Percentiles rank a stretch among this genome's conserved stretches.
These are phyloP conservation scores for Xestobium rufovillosum DNA, from an alignment of 2,888 invertebrate species.

Conservation along the genomic window DNA sequence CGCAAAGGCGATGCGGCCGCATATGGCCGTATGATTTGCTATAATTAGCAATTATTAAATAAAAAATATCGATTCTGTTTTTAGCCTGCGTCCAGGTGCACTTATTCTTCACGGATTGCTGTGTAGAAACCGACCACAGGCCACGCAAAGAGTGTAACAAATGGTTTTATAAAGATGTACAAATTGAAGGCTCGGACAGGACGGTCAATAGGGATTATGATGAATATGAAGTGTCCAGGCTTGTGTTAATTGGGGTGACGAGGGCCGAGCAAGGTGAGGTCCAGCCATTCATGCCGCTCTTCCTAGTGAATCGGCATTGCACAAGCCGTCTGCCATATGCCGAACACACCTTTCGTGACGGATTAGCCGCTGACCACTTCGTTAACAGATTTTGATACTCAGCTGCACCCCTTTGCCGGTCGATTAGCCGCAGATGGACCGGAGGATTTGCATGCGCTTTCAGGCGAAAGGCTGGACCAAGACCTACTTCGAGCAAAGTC, in stretches of 20 bases:
- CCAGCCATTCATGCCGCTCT: conserved; percentile 21
- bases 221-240: conserved; percentile 35
- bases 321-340: conserved; percentile 23
- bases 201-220: conserved; percentile 33
- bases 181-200: conserved; percentile 27
- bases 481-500: conserved; percentile 26
- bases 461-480: conserved; percentile 16
- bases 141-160: conserved; percentile 33
- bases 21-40: conserved; percentile 17
- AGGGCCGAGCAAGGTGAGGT: conserved; percentile 29
- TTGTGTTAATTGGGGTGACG: conserved; percentile 42
- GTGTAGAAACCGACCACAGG: too few species aligned
- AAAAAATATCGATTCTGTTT: conserved; percentile 15
- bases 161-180: conserved; percentile 38
- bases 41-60: conserved; percentile 16
- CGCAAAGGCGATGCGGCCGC: too few species aligned
- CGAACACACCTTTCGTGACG: conserved; percentile 25
- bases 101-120: conserved; percentile 13
- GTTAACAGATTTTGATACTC: conserved; percentile 21
- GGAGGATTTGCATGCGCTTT: conserved; percentile 26
- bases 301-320: conserved; percentile 25
- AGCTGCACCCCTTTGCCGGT: conserved; percentile 26
- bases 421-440: conserved; percentile 18
- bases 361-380: conserved; percentile 26
- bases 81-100: conserved; percentile 8